Conservation (phyloP, 2,797 vertebrate species). For the Sebastolobus altivelis region DNA sequence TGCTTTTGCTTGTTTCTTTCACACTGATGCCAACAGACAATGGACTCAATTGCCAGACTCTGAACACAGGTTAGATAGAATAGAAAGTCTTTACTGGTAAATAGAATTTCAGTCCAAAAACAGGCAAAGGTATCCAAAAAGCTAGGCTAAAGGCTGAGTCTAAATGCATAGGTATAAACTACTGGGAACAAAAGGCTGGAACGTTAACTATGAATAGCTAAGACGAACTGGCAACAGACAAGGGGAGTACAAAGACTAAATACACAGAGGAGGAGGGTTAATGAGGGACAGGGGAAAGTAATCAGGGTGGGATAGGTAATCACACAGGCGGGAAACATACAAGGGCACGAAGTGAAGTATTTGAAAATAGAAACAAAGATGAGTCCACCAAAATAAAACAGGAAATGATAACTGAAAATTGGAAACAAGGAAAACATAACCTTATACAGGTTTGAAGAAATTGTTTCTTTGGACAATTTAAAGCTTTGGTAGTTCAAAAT, state of each 20-base stretch:
- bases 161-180: background rate
- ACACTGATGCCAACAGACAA: background rate
- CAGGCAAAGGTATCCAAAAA: background rate
- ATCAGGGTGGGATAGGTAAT: background rate
- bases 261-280: background rate
- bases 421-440: background rate
- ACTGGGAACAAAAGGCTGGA: background rate
- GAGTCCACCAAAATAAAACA: background rate
- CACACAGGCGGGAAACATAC: background rate
- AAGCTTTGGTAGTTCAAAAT: background rate
- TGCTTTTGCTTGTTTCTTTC: background rate
- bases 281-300: background rate
- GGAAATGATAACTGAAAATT: background rate
- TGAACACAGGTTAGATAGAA: background rate
- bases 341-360: background rate
- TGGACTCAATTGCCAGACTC: background rate
- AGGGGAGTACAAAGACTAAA: background rate
- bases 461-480: background rate
- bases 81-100: background rate
- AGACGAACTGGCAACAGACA: background rate
- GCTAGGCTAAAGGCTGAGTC: background rate
- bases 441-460: no score
- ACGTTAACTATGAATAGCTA: background rate
- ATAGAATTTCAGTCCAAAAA: background rate
- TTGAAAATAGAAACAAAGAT: background rate